Conservation (phyloP, 2,797 vertebrate species). For the Spondyliosoma cantharus region DNA sequence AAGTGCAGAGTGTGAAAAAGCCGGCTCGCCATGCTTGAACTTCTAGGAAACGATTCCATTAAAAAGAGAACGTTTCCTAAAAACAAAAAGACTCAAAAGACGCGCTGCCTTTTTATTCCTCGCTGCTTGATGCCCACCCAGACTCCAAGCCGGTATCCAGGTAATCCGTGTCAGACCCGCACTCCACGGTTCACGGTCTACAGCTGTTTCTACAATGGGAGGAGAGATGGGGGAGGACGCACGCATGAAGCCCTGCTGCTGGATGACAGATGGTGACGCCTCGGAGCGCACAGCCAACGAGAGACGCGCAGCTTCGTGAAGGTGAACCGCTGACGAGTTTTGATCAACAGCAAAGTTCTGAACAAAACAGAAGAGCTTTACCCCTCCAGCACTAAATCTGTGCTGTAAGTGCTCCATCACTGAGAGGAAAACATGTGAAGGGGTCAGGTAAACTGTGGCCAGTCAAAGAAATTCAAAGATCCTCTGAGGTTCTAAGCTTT, state of each 20-base stretch:
- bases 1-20: conserved; percentile 68
- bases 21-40: conserved; percentile 66
- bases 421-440: not conserved
- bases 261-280: conserved; percentile 79
- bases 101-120: not conserved
- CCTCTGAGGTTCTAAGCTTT: not conserved
- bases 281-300: conserved; percentile 76
- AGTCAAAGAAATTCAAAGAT: not conserved
- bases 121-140: conserved; percentile 36
- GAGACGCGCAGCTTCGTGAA: conserved; percentile 32
- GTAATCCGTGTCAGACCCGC: conserved; percentile 57
- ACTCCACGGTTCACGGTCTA: conserved; percentile 63
- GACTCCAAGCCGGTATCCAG: conserved; percentile 39
- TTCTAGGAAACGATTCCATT: conserved; percentile 28
- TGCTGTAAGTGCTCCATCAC: not conserved
- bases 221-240: conserved; percentile 60
- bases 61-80: not conserved
- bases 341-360: conserved; percentile 3
- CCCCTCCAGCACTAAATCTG: too few species aligned
- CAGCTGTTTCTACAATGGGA: conserved; percentile 76
- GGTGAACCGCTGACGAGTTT: conserved; percentile 11
- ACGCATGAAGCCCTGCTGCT: conserved; percentile 58
- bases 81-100: not conserved
- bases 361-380: not conserved
- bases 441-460: not conserved